Percentiles rank a stretch among this genome's conserved stretches.
Conservation (phyloP, 2,797 vertebrate species). For the Salarias fasciatus region DNA sequence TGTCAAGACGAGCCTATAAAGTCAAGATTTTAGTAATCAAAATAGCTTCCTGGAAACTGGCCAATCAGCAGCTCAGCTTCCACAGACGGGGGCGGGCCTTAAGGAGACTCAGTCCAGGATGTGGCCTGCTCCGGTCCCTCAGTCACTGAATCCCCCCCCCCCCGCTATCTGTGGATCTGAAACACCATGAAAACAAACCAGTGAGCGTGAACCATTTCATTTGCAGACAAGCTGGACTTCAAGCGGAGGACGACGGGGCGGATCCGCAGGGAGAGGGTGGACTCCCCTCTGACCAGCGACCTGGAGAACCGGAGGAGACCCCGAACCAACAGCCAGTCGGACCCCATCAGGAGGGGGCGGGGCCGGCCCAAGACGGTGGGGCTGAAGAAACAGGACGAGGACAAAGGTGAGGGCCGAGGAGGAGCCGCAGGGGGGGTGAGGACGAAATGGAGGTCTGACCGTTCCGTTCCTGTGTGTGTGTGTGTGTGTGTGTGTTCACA, state of each 20-base stretch:
- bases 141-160: too few species aligned
- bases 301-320: constrained; percentile 92
- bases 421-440: too few species aligned
- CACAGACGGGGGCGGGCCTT: too few species aligned
- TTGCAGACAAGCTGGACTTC: constrained; percentile 91
- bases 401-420: constrained; percentile 86
- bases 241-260: constrained; percentile 95
- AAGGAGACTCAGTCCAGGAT: too few species aligned
- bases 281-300: constrained; percentile 88
- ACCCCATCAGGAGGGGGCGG: constrained; percentile 91
- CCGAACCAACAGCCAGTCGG: constrained; percentile 93
- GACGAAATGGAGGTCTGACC: neutral
- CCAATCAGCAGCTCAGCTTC: too few species aligned
- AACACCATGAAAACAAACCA: too few species aligned
- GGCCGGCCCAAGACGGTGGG: constrained; percentile 93
- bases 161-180: too few species aligned
- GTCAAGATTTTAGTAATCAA: too few species aligned
- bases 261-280: constrained; percentile 91
- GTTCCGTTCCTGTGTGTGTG: constrained; percentile 2
- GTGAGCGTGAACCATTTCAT: too few species aligned
- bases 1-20: too few species aligned
- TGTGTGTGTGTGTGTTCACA: constrained; percentile 66
- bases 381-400: constrained; percentile 94
- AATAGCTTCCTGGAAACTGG: too few species aligned
- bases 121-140: too few species aligned